Percentiles rank a stretch among this genome's conserved stretches.
These are phyloP conservation scores for Andrena haemorrhoa DNA, from an alignment of 2,888 invertebrate genomes.

Conservation along the genomic window DNA sequence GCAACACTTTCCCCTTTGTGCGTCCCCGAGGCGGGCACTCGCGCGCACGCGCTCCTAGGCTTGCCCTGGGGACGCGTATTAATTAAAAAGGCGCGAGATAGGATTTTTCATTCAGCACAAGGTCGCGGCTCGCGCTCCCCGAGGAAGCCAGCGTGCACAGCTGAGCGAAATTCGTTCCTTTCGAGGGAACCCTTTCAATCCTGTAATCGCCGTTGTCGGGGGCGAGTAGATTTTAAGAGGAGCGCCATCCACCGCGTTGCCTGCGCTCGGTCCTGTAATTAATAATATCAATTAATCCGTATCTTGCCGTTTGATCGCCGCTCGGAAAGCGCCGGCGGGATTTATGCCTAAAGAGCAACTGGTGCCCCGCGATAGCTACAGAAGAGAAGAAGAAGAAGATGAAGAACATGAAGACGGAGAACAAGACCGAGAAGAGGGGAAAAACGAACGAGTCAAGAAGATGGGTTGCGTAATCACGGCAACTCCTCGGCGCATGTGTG, in stretches of 20 bases:
- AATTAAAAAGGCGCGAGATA: slow-evolving; percentile 48
- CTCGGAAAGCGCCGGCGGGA: slow-evolving; percentile 19
- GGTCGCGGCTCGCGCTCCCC: slow-evolving; percentile 6
- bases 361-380: background rate
- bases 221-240: slow-evolving; percentile 27
- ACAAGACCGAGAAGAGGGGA: slow-evolving; percentile 43
- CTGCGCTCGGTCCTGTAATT: slow-evolving; percentile 42
- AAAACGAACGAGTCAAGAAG: slow-evolving; percentile 66
- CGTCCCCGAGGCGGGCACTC: background rate
- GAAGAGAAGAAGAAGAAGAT: slow-evolving; percentile 3
- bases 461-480: slow-evolving; percentile 78
- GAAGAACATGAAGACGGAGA: slow-evolving; percentile 13
- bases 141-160: background rate
- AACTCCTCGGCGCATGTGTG: slow-evolving; percentile 75
- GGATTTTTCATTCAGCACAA: slow-evolving; percentile 33
- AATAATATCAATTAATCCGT: slow-evolving; percentile 57
- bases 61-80: slow-evolving; percentile 27
- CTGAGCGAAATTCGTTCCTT: background rate
- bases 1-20: slow-evolving; percentile 67
- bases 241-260: slow-evolving; percentile 21
- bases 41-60: slow-evolving; percentile 12
- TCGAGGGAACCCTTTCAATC: slow-evolving; percentile 16
- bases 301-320: slow-evolving; percentile 37
- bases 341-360: slow-evolving; percentile 33
- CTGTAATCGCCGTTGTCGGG: background rate